Evolutionary conservation across 1,140 invertebrate genomes (phyloP).

Genomic region (Heliconius hermathena): DNA sequence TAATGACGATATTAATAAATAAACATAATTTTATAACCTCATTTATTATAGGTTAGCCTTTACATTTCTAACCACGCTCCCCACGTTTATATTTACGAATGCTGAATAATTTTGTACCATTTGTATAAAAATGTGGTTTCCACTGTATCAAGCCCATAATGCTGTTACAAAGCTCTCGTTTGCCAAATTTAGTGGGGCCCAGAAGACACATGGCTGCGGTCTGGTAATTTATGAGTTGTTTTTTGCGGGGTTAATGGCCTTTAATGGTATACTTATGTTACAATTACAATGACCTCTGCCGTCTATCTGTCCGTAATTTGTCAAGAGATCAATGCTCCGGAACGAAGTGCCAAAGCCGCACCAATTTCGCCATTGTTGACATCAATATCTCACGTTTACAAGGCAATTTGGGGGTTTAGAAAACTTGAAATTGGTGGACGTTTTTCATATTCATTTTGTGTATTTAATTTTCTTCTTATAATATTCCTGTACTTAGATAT

Average conservation of each 20-base stretch:
- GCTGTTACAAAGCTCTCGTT: constrained; percentile 39
- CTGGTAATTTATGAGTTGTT: constrained; percentile 45
- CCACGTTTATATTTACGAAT: constrained; percentile 31
- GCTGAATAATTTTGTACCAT: constrained; percentile 32
- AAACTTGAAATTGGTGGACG: not conserved
- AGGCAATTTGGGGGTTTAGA: not conserved
- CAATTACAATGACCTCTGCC: constrained; percentile 46
- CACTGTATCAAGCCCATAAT: constrained; percentile 39
- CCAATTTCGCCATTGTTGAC: not conserved
- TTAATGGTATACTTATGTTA: constrained; percentile 48
- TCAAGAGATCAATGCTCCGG: constrained; percentile 39
- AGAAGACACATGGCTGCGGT: constrained; percentile 40
- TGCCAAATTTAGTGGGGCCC: constrained; percentile 39
- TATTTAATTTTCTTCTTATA: not conserved
- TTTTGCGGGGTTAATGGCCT: constrained; percentile 45
- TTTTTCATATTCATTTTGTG: not conserved
- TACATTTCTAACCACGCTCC: constrained; percentile 15
- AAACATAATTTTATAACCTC: not conserved
- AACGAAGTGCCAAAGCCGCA: constrained; percentile 12
- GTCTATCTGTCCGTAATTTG: constrained; percentile 42
- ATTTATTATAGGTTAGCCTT: constrained; percentile 9
- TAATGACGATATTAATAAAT: not conserved
- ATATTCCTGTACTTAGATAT: not conserved
- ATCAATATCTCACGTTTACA: not conserved
- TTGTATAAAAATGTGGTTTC: constrained; percentile 41